Evolutionary conservation across 2,888 invertebrate species (phyloP), one percentile per base, ranked within the genome.

Genomic region (Hylaea fasciaria): DNA sequence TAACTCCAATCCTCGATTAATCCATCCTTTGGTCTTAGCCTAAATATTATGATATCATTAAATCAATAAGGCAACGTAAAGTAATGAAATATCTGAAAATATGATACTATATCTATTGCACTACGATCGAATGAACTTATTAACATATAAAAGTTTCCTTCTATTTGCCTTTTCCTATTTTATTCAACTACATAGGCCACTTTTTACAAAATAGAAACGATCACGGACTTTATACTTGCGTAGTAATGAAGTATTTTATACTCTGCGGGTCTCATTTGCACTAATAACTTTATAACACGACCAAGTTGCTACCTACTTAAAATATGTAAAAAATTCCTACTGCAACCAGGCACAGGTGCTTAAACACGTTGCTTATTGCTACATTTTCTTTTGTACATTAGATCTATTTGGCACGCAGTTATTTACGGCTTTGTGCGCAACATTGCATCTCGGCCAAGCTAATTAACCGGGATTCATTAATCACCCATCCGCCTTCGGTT

Each of bases 391-490:
- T 11, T n/a, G 32, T 22, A 17, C 39, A 48, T n/a, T 13, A n/a
- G 22, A 48, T 41, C 14, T 43, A 32, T 10, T 17, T 49, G 40
- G 22, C 43, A 43, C 41, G 29, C 32, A 3, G 28, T 13, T 41
- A 50, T 51, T 51, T 51, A 48, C 45, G 51, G 47, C 60, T 68
- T 70, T 68, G 66, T 68, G 66, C 61, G 69, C 57, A 59, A 55
- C 45, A 39, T 63, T 58, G 67, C 69, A 71, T 62, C 57, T 50
- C 68, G 66, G 67, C 56, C 70, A 40, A 52, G 59, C 65, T 69
- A 73, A 76, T 76, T 76, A 77, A 60, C 69, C 57, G 56, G 49
- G 53, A 66, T 66, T 65, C 73, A 73, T 73, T 73, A 68, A 73
- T 77, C 72, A 72, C 54, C 45, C 32, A 66, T 64, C 69, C 64